These are phyloP conservation scores for Mesorhabditis sp. DNA, from an alignment of 2,888 invertebrate genomes.

Conservation along the genomic window DNA sequence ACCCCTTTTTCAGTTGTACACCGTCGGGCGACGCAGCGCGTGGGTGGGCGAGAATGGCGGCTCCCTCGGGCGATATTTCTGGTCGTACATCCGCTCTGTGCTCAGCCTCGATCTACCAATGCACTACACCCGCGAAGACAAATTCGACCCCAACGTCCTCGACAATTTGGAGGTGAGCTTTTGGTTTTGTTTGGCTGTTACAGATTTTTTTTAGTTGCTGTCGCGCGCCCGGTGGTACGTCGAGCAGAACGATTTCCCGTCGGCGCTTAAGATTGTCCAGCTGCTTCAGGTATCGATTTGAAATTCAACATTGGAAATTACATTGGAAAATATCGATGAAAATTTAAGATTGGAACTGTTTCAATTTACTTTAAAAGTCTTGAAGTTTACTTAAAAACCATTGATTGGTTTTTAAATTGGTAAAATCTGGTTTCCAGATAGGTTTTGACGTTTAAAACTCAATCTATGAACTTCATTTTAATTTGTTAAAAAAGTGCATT, in stretches of 20 bases:
- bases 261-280: constrained; percentile 73
- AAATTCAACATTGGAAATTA: constrained; percentile 55
- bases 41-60: constrained; percentile 81
- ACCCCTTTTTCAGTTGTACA: constrained; percentile 40
- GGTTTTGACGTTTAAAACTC: too few relatives aligned
- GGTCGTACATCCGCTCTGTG: constrained; percentile 77
- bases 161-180: constrained; percentile 37
- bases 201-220: constrained; percentile 67
- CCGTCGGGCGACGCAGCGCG: constrained; percentile 76
- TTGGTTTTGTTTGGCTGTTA: background rate
- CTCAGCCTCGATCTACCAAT: constrained; percentile 65
- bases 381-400: background rate
- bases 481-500: too few relatives aligned
- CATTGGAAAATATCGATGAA: background rate
- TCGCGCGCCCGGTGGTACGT: constrained; percentile 84
- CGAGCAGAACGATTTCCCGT: constrained; percentile 75
- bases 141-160: constrained; percentile 69
- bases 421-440: too few relatives aligned
- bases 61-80: constrained; percentile 53
- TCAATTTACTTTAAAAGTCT: background rate
- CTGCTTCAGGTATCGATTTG: constrained; percentile 63
- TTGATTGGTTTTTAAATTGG: too few relatives aligned
- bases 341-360: background rate
- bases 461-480: too few relatives aligned
- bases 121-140: constrained; percentile 73